Evolutionary conservation across 2,888 invertebrate species (phyloP).

Genomic region (Chalcis sispes): DNA sequence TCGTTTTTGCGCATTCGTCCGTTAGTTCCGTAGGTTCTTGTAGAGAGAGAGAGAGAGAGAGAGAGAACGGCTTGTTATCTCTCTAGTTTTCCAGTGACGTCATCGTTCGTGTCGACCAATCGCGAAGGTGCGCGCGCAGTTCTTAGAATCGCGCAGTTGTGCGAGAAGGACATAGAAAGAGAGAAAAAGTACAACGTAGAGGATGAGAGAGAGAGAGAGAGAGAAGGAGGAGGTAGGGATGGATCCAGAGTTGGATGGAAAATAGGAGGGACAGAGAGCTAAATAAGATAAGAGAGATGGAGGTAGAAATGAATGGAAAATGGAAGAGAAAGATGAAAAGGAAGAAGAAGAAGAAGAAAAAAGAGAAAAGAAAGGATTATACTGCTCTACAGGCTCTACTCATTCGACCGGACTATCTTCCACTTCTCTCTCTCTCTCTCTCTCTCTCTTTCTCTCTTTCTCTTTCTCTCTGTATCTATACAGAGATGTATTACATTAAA

Average conservation of each 20-base stretch:
- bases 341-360: constrained; percentile 57
- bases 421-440: background rate
- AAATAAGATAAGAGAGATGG: background rate
- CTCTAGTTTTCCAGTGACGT: constrained; percentile 67
- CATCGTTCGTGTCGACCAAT: constrained; percentile 69
- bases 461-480: background rate
- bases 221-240: constrained; percentile 53
- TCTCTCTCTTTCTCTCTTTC: too few relatives aligned
- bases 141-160: constrained; percentile 56
- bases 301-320: constrained; percentile 35
- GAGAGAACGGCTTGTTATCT: constrained; percentile 58
- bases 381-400: constrained; percentile 61
- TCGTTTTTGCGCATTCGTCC: background rate
- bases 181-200: constrained; percentile 22
- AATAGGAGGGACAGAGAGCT: constrained; percentile 51
- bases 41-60: too few relatives aligned
- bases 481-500: background rate
- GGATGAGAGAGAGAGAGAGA: constrained; percentile 42
- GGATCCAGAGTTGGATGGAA: background rate
- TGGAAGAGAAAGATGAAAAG: constrained; percentile 35
- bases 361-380: constrained; percentile 66
- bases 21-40: too few relatives aligned
- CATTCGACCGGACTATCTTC: constrained; percentile 34
- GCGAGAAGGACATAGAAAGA: constrained; percentile 50
- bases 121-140: constrained; percentile 60